Evolutionary conservation across 2,888 invertebrate genomes (phyloP), one percentile per base, ranked within the genome.

Genomic region (Cheilosia variabilis): DNA sequence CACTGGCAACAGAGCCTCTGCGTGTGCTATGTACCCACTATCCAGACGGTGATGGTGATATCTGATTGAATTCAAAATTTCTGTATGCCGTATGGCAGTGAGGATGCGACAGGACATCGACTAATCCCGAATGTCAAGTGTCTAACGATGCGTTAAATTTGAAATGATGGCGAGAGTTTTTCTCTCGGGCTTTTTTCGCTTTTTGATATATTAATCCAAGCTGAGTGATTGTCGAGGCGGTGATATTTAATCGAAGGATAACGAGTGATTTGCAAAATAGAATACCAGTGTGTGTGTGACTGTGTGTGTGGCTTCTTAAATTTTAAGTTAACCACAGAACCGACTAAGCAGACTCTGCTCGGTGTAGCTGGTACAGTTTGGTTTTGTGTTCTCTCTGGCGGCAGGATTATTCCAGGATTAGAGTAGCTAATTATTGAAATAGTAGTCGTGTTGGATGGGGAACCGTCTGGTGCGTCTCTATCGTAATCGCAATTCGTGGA

Each of bases 131-230:
- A 80, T 81, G 77, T 86, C 86, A 86, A 81, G 76, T 72, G 76
- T 62, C 76, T 68, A 86, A 68, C 86, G 81, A 86, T 68, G 81
- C 72, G 86, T 81, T 86, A 77, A 86, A 86, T 86, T 77, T 86
- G 81, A 72, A 86, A 86, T 80, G 62, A 86, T 76, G 66, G 66
- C 63, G 65, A 60, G 58, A 65, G 69, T 68, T 84, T 69, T 65
- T 53, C 27, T 53, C 17, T 47, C 45, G 13, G n/a, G 19, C 27
- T 19, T 43, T 52, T 52, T 43, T 45, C 27, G 27, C 27, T 47
- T 75, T 79, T 75, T 80, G 80, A 80, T 55, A 60, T 55, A 53
- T 66, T 75, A 84, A 84, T 84, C 84, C 80, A 37, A 34, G n/a
- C 55, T 84, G 84, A 84, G 75, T 50, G 84, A 84, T 80, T 84